phyloP scores from a whole-genome alignment of 2,113 vertebrate species.

The Acinonyx jubatus region DNA sequence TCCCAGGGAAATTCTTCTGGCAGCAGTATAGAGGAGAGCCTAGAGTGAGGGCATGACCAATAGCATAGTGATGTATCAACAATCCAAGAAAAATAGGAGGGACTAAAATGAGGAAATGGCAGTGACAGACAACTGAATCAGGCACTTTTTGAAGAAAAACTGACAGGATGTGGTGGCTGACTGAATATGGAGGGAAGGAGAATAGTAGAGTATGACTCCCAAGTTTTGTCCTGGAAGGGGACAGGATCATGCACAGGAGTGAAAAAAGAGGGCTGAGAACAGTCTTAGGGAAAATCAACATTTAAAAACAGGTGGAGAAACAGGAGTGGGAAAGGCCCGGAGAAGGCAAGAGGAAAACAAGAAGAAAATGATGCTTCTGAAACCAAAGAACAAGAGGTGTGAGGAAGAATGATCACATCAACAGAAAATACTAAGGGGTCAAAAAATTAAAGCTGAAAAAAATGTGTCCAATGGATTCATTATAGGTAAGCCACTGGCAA shows the following conservation, averaged over 20 bases:
- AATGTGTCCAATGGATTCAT: background rate
- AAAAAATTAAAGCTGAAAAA: constrained; percentile 8
- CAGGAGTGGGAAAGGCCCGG: background rate
- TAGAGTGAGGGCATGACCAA: background rate
- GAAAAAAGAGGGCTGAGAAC: background rate
- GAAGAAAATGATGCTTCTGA: background rate
- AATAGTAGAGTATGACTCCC: background rate
- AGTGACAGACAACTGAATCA: background rate
- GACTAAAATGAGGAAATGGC: background rate
- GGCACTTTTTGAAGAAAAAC: background rate
- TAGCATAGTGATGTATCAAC: background rate
- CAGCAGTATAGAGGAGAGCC: background rate
- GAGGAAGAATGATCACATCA: background rate
- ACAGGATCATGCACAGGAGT: background rate
- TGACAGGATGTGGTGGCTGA: background rate
- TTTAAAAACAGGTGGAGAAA: background rate
- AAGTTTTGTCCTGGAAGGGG: background rate
- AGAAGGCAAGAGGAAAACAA: background rate
- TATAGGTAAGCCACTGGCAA: background rate
- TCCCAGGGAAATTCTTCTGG: background rate
- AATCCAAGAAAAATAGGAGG: background rate
- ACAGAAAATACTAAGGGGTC: background rate
- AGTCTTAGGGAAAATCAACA: background rate
- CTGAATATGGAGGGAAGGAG: background rate
- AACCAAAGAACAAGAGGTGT: background rate